Evolutionary conservation across 2,888 invertebrate genomes (phyloP), one percentile per base, ranked within the genome.

Genomic region (Ctena decussata): DNA sequence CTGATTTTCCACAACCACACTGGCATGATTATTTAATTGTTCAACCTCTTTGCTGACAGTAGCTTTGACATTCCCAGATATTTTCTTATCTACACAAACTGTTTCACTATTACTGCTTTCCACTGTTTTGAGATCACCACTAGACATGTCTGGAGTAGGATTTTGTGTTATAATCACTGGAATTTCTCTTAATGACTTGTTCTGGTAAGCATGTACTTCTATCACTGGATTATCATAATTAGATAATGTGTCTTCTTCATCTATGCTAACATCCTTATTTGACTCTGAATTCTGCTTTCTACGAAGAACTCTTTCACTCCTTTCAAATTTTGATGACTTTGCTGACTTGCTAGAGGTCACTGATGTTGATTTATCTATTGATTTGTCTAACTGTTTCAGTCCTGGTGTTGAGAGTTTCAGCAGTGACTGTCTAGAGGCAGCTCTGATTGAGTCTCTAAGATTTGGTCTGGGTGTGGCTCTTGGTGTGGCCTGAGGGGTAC

Each of bases 401-500:
- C 46, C 85, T 32, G 85, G 85, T 24, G 85, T 85, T 24, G 71
- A 30, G 8, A 80, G 53, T 57, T 84, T 81, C 24, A 82, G 30
- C 24, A 74, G 77, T 39, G 81, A 84, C 72, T 76, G 77, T 49
- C 86, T 77, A 0, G 81, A 82, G 0, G 73, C 44, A 18, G 77
- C 87, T 41, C 80, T 80, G 30, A 80, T 53, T 70, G 78, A 75
- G 37, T 81, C 71, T 65, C 77, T 70, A 37, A 84, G 73, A 24
- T 44, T 72, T 24, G 79, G 72, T 53, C 70, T 74, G 15, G 84
- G 77, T 27, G 83, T 80, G 44, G 84, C 78, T 49, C 78, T 76
- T 24, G 83, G 86, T 18, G 84, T 81, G 44, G 32, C 77, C 57
- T 80, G 57, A 39, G 77, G 32, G 69, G 77, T 69, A 57, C 60